Evolutionary conservation across 2,797 vertebrate species (phyloP).

Genomic region (Peromyscus eremicus): DNA sequence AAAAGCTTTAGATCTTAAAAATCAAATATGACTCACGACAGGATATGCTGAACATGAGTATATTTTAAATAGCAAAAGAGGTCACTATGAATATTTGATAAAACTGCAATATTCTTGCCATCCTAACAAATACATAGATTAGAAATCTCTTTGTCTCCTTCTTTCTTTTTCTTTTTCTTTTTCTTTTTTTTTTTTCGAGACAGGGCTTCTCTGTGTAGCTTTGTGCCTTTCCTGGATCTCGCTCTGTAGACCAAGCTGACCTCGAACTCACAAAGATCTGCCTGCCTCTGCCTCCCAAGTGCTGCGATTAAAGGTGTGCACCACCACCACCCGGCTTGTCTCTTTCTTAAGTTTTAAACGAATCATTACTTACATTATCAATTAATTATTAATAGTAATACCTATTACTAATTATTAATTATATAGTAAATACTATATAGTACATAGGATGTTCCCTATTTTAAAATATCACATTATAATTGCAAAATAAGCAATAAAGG

Average conservation of each 20-base stretch:
- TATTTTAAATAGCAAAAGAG: neutral
- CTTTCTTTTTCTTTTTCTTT: too few species aligned
- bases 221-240: too few species aligned
- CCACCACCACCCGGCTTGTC: too few species aligned
- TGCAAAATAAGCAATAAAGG: neutral
- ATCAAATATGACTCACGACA: neutral
- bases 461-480: neutral
- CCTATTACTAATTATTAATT: neutral
- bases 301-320: too few species aligned
- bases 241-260: too few species aligned
- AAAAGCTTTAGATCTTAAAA: neutral
- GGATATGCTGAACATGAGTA: neutral
- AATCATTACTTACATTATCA: neutral
- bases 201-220: too few species aligned
- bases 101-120: neutral
- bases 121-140: neutral
- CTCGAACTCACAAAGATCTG: too few species aligned
- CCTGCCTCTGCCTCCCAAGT: too few species aligned
- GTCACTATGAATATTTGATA: neutral
- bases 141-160: neutral
- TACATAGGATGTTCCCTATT: neutral
- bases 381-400: too few species aligned
- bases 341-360: neutral
- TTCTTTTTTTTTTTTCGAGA: too few species aligned
- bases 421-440: neutral